Conservation (phyloP, 2,113 vertebrate species). For the Podocnemis expansa region DNA sequence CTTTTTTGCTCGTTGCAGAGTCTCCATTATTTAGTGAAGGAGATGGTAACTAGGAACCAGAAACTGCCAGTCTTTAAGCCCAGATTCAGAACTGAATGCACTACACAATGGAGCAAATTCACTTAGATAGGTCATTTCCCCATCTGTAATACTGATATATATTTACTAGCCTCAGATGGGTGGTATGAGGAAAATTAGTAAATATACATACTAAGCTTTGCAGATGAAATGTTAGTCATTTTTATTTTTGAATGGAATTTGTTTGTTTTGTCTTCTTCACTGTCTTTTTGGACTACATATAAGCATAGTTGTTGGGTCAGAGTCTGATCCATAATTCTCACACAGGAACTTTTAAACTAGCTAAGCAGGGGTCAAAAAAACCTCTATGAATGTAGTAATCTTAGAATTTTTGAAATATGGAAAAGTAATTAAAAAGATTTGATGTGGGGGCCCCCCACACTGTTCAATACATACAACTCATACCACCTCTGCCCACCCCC, state of each 20-base stretch:
- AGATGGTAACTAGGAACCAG: neutral
- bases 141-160: neutral
- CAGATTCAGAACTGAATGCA: neutral
- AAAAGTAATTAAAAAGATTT: slow-evolving; percentile 56
- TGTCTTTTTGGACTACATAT: neutral
- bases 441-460: too few species aligned
- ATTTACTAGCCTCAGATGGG: neutral
- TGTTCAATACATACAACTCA: too few species aligned
- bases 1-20: neutral
- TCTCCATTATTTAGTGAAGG: neutral
- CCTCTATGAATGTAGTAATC: slow-evolving; percentile 42
- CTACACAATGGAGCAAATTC: neutral
- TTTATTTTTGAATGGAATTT: neutral
- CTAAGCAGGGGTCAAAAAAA: slow-evolving; percentile 9
- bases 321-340: neutral
- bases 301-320: slow-evolving; percentile 15
- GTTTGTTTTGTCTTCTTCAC: neutral
- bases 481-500: too few species aligned
- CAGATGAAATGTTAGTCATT: neutral
- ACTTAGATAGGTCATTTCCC: neutral
- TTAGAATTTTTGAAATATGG: neutral
- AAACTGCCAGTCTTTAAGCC: neutral
- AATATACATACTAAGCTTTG: neutral
- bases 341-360: slow-evolving; percentile 42
- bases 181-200: neutral